phyloP scores from a whole-genome alignment of 2,113 vertebrate species.

The Phocoena phocoena region DNA sequence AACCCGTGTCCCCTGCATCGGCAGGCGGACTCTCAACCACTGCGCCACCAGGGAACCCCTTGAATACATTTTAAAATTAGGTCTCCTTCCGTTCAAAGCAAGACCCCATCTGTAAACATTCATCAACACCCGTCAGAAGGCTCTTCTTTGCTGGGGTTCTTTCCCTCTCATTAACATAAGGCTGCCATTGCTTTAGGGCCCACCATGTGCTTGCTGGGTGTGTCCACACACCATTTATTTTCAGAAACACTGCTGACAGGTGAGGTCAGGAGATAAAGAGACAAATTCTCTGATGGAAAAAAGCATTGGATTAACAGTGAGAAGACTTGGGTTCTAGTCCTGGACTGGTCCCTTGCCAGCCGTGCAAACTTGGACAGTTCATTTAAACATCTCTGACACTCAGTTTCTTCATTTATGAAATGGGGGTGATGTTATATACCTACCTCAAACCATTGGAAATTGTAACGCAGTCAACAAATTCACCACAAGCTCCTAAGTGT shows the following conservation, averaged over 20 bases:
- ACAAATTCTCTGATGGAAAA: not conserved
- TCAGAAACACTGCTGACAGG: not conserved
- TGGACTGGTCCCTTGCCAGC: not conserved
- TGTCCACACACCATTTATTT: not conserved
- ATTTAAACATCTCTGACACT: not conserved
- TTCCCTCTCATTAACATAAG: not conserved
- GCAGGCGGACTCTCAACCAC: too few relatives aligned
- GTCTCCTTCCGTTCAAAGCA: conserved; percentile 33
- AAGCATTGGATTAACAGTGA: not conserved
- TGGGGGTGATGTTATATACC: not conserved
- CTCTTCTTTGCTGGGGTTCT: not conserved
- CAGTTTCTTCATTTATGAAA: not conserved
- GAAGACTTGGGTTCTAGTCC: not conserved
- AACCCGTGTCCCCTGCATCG: too few relatives aligned
- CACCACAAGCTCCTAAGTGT: not conserved
- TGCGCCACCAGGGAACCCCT: too few relatives aligned
- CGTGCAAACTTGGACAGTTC: not conserved
- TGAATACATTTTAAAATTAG: conserved; percentile 51
- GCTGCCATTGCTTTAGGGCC: not conserved
- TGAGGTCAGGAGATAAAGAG: not conserved
- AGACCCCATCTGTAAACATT: not conserved
- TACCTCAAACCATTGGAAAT: not conserved
- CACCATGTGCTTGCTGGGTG: rapidly evolving
- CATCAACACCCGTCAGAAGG: not conserved
- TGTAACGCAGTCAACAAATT: not conserved